A percentile compares a stretch with the other conserved stretches of the same genome.
Evolutionary conservation across 1,140 invertebrate species (phyloP).

Genomic region (Eriocheir sinensis): DNA sequence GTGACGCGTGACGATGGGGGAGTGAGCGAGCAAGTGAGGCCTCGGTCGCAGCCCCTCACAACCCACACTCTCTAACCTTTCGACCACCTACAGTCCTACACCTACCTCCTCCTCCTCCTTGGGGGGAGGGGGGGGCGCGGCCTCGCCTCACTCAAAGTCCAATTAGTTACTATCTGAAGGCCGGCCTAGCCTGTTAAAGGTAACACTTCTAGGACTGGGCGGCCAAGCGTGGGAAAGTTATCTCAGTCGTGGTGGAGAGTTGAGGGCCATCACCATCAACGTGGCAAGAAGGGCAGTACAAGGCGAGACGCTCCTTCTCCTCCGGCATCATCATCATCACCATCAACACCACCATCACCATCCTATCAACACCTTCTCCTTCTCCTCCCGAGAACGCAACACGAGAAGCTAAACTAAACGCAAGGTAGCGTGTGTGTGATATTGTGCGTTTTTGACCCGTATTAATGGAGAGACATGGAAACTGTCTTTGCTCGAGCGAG

Average conservation of each 20-base stretch:
- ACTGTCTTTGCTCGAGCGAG: constrained; percentile 76
- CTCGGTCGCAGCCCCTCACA: constrained; percentile 4
- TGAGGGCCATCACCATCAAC: constrained; percentile 37
- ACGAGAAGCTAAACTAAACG: constrained; percentile 78
- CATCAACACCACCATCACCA: constrained; percentile 69
- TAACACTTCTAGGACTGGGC: constrained; percentile 31
- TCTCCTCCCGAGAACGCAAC: constrained; percentile 76
- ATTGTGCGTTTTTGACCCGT: constrained; percentile 77
- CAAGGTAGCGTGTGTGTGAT: constrained; percentile 76
- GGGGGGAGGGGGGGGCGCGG: not conserved
- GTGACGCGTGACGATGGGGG: constrained; percentile 70
- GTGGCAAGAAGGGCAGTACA: constrained; percentile 42
- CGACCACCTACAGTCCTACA: not conserved
- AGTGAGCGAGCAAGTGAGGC: constrained; percentile 40
- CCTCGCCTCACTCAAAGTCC: constrained; percentile 6
- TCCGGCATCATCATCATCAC: constrained; percentile 62
- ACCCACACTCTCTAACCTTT: not conserved
- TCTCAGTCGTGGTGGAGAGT: constrained; percentile 36
- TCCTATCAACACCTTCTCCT: constrained; percentile 68
- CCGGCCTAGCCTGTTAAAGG: constrained; percentile 34
- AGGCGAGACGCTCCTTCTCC: constrained; percentile 38
- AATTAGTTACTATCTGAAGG: constrained; percentile 17
- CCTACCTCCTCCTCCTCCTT: not conserved
- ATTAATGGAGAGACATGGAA: constrained; percentile 76
- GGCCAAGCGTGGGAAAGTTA: constrained; percentile 40